A percentile compares a stretch with the other conserved stretches of the same genome.
phyloP scores from a whole-genome alignment of 2,888 invertebrate species.

The Camptogramma bilineatum region DNA sequence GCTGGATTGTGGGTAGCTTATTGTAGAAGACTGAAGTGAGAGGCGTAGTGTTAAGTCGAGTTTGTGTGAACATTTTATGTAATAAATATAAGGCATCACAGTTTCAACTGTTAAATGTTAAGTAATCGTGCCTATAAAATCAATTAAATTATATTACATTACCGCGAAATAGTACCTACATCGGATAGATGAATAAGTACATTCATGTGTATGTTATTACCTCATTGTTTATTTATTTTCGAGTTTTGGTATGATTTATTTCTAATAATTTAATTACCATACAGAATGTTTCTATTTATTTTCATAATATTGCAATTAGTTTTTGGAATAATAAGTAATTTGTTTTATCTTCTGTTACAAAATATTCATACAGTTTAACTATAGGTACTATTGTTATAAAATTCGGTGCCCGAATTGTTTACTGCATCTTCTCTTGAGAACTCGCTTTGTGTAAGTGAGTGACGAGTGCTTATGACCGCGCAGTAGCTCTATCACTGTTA shows the following conservation, averaged over 20 bases:
- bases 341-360: constrained; percentile 43
- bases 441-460: no score
- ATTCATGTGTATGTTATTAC: constrained; percentile 37
- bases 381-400: constrained; percentile 16
- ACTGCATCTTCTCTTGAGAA: constrained; percentile 4
- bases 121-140: constrained; percentile 56
- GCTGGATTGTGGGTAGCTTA: constrained; percentile 52
- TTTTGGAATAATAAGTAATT: constrained; percentile 36
- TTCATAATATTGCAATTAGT: constrained; percentile 31
- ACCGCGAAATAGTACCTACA: constrained; percentile 33
- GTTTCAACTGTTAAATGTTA: constrained; percentile 55
- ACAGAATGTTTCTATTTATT: constrained; percentile 40
- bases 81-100: constrained; percentile 58
- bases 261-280: constrained; percentile 31
- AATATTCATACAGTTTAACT: constrained; percentile 67
- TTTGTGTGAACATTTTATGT: constrained; percentile 53
- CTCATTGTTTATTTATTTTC: constrained; percentile 38
- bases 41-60: constrained; percentile 54
- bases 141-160: constrained; percentile 33
- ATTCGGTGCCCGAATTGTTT: neutral
- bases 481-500: no score
- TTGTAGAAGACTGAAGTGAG: constrained; percentile 74
- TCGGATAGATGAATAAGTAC: constrained; percentile 31
- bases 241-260: constrained; percentile 37
- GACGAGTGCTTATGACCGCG: no score